Evolutionary conservation across 2,797 vertebrate species (phyloP).

Genomic region (Crocodylus rhombifer): DNA sequence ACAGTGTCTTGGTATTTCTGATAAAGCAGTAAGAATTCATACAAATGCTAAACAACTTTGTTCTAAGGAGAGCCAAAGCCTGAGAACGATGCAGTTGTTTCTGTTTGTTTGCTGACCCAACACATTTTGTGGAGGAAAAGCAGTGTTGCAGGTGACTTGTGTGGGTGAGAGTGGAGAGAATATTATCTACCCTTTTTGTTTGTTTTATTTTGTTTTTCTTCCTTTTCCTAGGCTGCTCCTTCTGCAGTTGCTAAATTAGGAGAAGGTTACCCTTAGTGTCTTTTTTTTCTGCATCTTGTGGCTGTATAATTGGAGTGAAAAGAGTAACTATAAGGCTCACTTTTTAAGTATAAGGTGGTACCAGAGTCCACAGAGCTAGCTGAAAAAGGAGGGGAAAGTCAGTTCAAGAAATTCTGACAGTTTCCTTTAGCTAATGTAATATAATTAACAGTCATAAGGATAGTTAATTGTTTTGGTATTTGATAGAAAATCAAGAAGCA

Average conservation of each 20-base stretch:
- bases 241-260: not conserved
- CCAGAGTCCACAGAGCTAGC: no score
- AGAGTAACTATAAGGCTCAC: not conserved
- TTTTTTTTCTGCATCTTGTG: not conserved
- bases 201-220: no score
- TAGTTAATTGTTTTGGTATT: not conserved
- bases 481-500: not conserved
- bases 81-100: not conserved
- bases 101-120: not conserved
- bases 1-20: not conserved
- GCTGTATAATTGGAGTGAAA: not conserved
- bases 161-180: no score
- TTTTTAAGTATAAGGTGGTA: not conserved
- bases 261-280: not conserved
- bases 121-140: no score
- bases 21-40: not conserved
- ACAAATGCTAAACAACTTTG: not conserved
- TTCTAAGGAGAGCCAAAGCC: not conserved
- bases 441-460: not conserved
- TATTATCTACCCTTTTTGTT: no score
- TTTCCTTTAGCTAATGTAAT: not conserved
- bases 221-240: not conserved
- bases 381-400: accelerated
- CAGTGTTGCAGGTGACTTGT: no score
- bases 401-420: not conserved